phyloP scores from a whole-genome alignment of 2,888 invertebrate species.

The Lepidochitona cinerea region DNA sequence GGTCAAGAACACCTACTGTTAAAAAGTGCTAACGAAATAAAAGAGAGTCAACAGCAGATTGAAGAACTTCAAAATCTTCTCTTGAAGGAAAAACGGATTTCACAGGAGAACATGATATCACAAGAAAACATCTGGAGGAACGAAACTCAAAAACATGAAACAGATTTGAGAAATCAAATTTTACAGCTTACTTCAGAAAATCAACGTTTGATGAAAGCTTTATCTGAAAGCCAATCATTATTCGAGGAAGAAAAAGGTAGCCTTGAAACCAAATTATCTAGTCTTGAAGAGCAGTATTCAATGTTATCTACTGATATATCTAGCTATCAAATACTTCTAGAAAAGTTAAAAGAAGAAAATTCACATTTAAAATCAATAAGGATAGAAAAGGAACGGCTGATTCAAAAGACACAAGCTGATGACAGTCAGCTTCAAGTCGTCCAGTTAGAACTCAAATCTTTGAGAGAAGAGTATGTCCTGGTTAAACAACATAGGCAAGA shows the following conservation, averaged over 20 bases:
- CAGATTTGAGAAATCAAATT: not conserved
- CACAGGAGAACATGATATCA: not conserved
- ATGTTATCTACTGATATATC: conserved; percentile 36
- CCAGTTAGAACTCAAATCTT: not conserved
- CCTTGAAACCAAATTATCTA: conserved; percentile 37
- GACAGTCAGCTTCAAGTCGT: not conserved
- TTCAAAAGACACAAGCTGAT: not conserved
- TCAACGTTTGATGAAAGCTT: conserved; percentile 18
- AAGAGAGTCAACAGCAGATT: not conserved
- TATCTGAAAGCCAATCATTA: conserved; percentile 13
- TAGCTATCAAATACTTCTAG: conserved; percentile 28
- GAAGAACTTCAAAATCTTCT: not conserved
- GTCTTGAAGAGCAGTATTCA: conserved; percentile 46
- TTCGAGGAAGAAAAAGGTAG: conserved; percentile 13
- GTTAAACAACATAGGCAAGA: not conserved
- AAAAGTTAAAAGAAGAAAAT: conserved; percentile 31
- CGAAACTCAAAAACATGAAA: not conserved
- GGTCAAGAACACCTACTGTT: not conserved
- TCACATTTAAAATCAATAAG: conserved; percentile 16
- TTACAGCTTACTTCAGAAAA: not conserved
- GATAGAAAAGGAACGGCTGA: conserved; percentile 16
- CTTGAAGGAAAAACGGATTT: conserved; percentile 18
- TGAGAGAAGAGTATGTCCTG: not conserved
- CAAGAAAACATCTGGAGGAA: conserved; percentile 14
- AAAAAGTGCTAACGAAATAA: not conserved